Evolutionary conservation across 2,888 invertebrate genomes (phyloP).

Genomic region (Drosophila neutralis): DNA sequence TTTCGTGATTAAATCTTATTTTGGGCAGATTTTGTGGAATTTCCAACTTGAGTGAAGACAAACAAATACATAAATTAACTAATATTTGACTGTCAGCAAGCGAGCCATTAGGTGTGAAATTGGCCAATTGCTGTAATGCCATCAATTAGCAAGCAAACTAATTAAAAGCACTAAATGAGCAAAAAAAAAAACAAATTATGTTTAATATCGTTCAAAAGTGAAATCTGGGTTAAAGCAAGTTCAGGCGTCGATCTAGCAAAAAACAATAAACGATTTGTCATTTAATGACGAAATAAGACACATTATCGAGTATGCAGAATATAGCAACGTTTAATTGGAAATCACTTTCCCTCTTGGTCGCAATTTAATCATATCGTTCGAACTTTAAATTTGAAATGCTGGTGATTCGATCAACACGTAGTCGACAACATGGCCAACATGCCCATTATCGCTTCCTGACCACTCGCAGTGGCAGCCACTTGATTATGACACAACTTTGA

Average conservation of each 20-base stretch:
- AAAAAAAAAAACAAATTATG: background rate
- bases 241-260: background rate
- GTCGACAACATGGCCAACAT: constrained; percentile 24
- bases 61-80: background rate
- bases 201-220: background rate
- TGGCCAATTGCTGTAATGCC: constrained; percentile 18
- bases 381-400: constrained; percentile 23
- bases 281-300: background rate
- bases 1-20: constrained; percentile 7
- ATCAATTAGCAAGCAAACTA: constrained; percentile 19
- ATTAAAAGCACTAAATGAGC: constrained; percentile 15
- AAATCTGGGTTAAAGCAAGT: background rate
- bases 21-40: constrained; percentile 6
- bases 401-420: constrained; percentile 27
- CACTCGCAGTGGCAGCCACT: constrained; percentile 34
- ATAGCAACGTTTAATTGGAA: background rate
- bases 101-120: constrained; percentile 12
- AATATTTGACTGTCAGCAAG: background rate
- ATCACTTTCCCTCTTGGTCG: constrained; percentile 27
- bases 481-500: constrained; percentile 56
- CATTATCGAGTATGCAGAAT: background rate
- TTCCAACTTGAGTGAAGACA: background rate
- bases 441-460: constrained; percentile 7
- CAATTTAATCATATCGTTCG: background rate
- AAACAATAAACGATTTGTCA: background rate